Evolutionary conservation across 1,140 invertebrate species (phyloP), one percentile per base, ranked within the genome.

Genomic region (Micrasema minimum): DNA sequence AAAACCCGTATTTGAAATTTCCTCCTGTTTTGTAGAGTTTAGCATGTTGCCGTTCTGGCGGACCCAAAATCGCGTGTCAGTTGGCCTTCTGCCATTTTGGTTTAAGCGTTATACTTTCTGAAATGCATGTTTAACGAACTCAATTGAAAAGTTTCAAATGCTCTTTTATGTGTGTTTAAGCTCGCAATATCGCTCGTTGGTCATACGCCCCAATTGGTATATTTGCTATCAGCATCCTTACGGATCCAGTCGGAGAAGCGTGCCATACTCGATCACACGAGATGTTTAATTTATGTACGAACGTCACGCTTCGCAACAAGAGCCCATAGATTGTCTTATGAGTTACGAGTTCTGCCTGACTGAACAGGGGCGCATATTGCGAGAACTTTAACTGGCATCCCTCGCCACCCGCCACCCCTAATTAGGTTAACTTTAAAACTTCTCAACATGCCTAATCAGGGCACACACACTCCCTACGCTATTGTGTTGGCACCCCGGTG

Each of bases 121-220:
- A 43, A 57, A 62, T 62, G 57, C 37, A 62, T 62, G 37, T 62
- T 62, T 62, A 62, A 62, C 37, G 37, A 62, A 62, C 57, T 62
- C 57, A 62, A 62, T 62, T 62, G 57, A 62, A 55, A 62, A 62
- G 57, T 62, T 62, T 62, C 57, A 38, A 57, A 41, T 62, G 57
- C 41, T 41, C 37, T 62, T 62, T 45, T 62, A 62, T 62, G 37
- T 62, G 57, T 62, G 53, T 57, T 57, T 62, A 43, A 43, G 38
- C 57, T 22, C n/a, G 57, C 41, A 26, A 43, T 62, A 62, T 55
- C n/a, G 51, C 37, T 35, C 51, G 51, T 6, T n/a, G 18, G 12
- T 51, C 48, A 0, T 23, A 23, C 16, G 48, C 16, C 16, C 20
- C 22, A 51, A 20, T 51, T 23, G 7, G 16, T 51, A n/a, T n/a